A percentile compares a stretch with the other conserved stretches of the same genome.
Evolutionary conservation across 2,888 invertebrate genomes (phyloP).

Genomic region (Pegoplata infirma): DNA sequence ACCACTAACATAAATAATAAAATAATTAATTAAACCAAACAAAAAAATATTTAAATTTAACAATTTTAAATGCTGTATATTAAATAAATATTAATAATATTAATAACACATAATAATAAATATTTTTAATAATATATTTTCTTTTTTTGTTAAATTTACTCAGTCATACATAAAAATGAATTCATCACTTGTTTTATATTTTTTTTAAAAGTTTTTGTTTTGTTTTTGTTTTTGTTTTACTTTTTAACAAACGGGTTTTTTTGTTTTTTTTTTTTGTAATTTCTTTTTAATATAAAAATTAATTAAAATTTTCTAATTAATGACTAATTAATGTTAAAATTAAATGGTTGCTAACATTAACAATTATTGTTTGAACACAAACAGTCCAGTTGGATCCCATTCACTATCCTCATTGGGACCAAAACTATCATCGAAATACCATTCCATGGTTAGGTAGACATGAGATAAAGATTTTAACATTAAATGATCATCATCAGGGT

Average conservation of each 20-base stretch:
- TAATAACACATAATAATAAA: slow-evolving; percentile 31
- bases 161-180: slow-evolving; percentile 63
- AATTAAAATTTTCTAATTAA: slow-evolving; percentile 61
- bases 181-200: slow-evolving; percentile 54
- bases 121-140: slow-evolving; percentile 35
- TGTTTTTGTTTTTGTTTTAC: no score
- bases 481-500: slow-evolving; percentile 91
- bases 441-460: slow-evolving; percentile 90
- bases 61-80: slow-evolving; percentile 47
- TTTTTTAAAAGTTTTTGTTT: slow-evolving; percentile 19
- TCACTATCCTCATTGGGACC: slow-evolving; percentile 85
- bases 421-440: slow-evolving; percentile 91
- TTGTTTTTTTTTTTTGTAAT: slow-evolving; percentile 21
- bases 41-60: slow-evolving; percentile 7
- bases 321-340: slow-evolving; percentile 60
- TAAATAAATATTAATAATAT: slow-evolving; percentile 14
- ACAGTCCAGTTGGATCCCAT: slow-evolving; percentile 82
- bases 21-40: not conserved
- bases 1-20: not conserved
- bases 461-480: slow-evolving; percentile 87
- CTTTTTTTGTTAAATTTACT: slow-evolving; percentile 60
- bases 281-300: slow-evolving; percentile 61
- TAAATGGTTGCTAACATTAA: slow-evolving; percentile 62
- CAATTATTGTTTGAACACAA: slow-evolving; percentile 78
- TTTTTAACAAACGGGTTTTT: slow-evolving; percentile 39